A percentile compares a stretch with the other conserved stretches of the same genome.
These are phyloP conservation scores for Penaeus monodon DNA, from an alignment of 2,888 invertebrate species.

Conservation along the genomic window DNA sequence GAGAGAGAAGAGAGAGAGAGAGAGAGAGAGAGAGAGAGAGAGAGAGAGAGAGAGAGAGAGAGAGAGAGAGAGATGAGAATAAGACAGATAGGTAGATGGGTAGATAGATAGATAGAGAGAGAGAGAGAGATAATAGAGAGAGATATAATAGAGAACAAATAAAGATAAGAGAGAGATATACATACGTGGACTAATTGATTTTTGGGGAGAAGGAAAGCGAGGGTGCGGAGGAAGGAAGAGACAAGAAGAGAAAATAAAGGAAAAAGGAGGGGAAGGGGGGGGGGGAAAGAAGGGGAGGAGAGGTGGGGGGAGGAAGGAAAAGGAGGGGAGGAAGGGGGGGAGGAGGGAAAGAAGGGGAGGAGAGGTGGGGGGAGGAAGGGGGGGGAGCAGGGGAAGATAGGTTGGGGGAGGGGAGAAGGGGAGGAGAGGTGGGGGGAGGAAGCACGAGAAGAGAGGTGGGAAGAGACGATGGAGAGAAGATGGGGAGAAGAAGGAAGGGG, in stretches of 20 bases:
- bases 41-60: too few relatives aligned
- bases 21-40: accelerated
- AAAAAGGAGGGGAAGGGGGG: neutral
- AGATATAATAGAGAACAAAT: too few relatives aligned
- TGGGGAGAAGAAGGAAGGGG: neutral
- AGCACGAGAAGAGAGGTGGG: neutral
- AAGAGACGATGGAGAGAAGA: neutral
- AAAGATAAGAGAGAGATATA: too few relatives aligned
- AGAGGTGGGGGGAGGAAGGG: neutral
- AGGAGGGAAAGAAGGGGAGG: neutral
- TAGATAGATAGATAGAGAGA: too few relatives aligned
- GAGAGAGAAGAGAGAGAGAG: too few relatives aligned
- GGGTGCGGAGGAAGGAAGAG: too few relatives aligned
- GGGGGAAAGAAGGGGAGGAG: neutral
- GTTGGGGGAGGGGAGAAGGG: neutral
- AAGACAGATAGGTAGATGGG: too few relatives aligned
- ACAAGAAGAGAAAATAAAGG: too few relatives aligned
- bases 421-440: neutral
- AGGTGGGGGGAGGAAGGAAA: neutral
- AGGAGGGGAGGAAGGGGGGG: neutral
- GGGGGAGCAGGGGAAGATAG: neutral
- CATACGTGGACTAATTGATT: too few relatives aligned
- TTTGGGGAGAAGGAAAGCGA: too few relatives aligned
- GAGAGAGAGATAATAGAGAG: too few relatives aligned
- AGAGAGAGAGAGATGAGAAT: too few relatives aligned